Conservation (phyloP, 2,113 vertebrate genomes). For the Gymnarchus niloticus region DNA sequence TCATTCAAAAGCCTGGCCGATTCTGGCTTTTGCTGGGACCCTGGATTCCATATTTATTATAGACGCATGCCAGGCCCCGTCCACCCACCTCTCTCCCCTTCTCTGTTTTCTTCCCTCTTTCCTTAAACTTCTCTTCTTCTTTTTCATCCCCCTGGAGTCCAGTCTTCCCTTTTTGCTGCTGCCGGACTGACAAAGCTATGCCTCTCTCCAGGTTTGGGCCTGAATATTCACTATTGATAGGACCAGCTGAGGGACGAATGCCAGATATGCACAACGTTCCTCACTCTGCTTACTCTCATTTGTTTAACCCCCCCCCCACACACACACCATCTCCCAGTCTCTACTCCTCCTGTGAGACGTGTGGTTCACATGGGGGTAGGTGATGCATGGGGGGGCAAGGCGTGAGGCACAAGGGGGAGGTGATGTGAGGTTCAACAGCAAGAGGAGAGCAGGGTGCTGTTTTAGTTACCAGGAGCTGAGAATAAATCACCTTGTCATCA, state of each 20-base stretch:
- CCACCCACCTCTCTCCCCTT: not conserved
- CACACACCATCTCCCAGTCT: too few relatives aligned
- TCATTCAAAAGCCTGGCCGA: not conserved
- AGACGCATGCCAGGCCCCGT: not conserved
- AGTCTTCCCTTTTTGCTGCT: too few relatives aligned
- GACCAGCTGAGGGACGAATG: not conserved
- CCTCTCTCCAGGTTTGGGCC: constrained; percentile 24
- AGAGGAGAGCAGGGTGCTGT: not conserved
- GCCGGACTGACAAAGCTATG: constrained; percentile 56
- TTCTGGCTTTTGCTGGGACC: not conserved
- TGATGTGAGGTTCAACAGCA: not conserved
- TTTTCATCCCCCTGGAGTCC: not conserved
- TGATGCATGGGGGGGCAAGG: not conserved
- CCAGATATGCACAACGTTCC: not conserved
- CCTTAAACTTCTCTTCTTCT: not conserved
- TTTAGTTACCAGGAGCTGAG: constrained; percentile 12
- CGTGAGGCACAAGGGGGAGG: not conserved
- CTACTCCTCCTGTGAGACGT: not conserved
- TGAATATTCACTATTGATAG: not conserved
- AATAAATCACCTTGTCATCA: constrained; percentile 65
- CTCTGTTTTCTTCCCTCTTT: not conserved
- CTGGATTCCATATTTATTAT: constrained; percentile 17
- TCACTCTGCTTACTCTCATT: not conserved
- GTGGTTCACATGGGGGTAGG: not conserved
- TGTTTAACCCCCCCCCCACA: not conserved